Conservation (phyloP, 2,888 invertebrate species). For the Galeopsomyia nigrocyanea region DNA sequence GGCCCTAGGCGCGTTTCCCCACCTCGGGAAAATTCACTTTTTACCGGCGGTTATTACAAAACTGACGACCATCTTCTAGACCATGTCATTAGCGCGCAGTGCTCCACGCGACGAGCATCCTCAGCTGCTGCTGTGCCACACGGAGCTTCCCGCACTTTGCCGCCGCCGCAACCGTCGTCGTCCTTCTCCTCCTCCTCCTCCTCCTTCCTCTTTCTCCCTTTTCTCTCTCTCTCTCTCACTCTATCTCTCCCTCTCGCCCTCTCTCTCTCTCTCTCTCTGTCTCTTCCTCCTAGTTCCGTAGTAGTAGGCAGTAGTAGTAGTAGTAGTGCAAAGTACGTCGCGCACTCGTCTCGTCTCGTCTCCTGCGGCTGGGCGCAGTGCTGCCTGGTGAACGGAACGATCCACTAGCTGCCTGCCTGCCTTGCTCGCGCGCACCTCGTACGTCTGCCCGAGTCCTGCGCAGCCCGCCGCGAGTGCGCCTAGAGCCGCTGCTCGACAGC, state of each 20-base stretch:
- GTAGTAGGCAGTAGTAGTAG: slow-evolving; percentile 22
- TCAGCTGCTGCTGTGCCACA: slow-evolving; percentile 38
- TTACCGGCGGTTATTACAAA: slow-evolving; percentile 68
- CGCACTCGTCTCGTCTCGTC: slow-evolving; percentile 21
- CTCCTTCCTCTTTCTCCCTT: slow-evolving; percentile 47
- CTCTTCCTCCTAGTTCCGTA: slow-evolving; percentile 30
- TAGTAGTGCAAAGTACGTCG: slow-evolving; percentile 43
- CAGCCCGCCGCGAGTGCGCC: slow-evolving; percentile 1
- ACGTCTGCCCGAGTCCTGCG: background rate
- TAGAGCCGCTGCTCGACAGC: slow-evolving; percentile 5
- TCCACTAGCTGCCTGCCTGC: too few species aligned
- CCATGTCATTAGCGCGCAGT: slow-evolving; percentile 68
- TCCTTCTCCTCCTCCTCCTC: slow-evolving; percentile 26
- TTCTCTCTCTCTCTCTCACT: slow-evolving; percentile 33
- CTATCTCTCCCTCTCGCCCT: slow-evolving; percentile 32
- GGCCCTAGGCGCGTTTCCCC: slow-evolving; percentile 66
- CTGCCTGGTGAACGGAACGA: slow-evolving; percentile 39
- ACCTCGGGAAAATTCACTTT: slow-evolving; percentile 68
- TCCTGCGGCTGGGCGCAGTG: slow-evolving; percentile 31
- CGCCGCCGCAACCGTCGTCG: background rate
- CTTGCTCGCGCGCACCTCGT: slow-evolving; percentile 10
- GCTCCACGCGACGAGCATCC: slow-evolving; percentile 66
- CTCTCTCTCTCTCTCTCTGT: slow-evolving; percentile 36
- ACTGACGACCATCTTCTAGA: slow-evolving; percentile 68
- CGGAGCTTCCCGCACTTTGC: background rate